These are phyloP conservation scores for Calosoma granatense DNA, from an alignment of 1,140 invertebrate genomes.

Conservation along the genomic window DNA sequence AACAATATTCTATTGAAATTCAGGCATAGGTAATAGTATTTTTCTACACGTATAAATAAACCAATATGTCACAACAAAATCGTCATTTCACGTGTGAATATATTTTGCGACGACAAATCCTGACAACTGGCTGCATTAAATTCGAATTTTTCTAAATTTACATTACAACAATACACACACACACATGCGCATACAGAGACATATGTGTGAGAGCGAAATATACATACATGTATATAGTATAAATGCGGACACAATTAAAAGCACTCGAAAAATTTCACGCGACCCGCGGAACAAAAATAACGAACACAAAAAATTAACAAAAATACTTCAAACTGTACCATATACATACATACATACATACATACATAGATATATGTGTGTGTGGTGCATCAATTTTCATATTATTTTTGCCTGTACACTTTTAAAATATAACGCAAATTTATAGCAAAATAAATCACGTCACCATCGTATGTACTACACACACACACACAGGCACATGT, in stretches of 20 bases:
- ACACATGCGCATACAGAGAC: too few relatives aligned
- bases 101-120: too few relatives aligned
- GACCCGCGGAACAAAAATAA: background rate
- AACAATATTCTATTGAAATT: too few relatives aligned
- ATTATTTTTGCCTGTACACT: slow-evolving; percentile 21
- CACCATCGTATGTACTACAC: background rate
- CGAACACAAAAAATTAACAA: slow-evolving; percentile 1
- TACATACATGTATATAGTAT: background rate
- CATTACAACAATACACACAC: background rate
- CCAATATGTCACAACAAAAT: too few relatives aligned
- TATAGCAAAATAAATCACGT: slow-evolving; percentile 30
- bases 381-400: slow-evolving; percentile 22
- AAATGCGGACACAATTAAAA: slow-evolving; percentile 8
- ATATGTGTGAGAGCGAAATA: background rate
- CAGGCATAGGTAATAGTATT: too few relatives aligned
- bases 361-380: background rate
- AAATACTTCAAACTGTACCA: slow-evolving; percentile 6
- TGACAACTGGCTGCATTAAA: background rate
- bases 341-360: background rate
- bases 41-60: too few relatives aligned
- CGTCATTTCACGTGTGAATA: too few relatives aligned
- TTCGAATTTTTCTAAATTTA: slow-evolving; percentile 3
- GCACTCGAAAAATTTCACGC: slow-evolving; percentile 5
- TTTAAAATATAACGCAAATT: slow-evolving; percentile 29
- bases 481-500: background rate